A percentile compares a stretch with the other conserved stretches of the same genome.
Conservation (phyloP, 2,113 vertebrate species). For the Nibea coibor region DNA sequence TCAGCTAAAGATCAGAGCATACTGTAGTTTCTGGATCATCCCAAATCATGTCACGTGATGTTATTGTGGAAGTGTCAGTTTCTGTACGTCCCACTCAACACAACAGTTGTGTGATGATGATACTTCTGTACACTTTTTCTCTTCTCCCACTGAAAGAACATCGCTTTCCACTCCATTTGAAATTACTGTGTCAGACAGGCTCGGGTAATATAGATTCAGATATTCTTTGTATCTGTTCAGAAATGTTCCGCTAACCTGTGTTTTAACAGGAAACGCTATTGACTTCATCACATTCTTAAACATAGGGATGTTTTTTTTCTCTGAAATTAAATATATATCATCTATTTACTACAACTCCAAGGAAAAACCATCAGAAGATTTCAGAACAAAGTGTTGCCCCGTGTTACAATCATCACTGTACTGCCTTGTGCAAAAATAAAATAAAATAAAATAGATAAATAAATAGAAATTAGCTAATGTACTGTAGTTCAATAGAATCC, state of each 20-base stretch:
- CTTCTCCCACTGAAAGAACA: not conserved
- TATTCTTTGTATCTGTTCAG: no score
- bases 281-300: no score
- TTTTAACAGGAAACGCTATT: no score
- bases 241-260: no score
- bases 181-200: no score
- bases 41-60: not conserved
- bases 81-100: conserved; percentile 17
- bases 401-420: not conserved
- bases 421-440: no score
- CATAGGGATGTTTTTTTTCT: not conserved
- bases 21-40: not conserved
- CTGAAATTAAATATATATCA: not conserved
- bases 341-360: not conserved
- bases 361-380: not conserved
- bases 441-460: no score
- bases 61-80: not conserved
- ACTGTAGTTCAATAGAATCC: not conserved
- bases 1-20: not conserved
- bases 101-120: not conserved
- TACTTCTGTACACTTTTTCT: not conserved
- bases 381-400: not conserved
- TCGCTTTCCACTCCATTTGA: not conserved
- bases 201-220: not conserved
- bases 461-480: no score